These are phyloP conservation scores for Melipona bicolor DNA, from an alignment of 2,888 invertebrate species.

Conservation along the genomic window DNA sequence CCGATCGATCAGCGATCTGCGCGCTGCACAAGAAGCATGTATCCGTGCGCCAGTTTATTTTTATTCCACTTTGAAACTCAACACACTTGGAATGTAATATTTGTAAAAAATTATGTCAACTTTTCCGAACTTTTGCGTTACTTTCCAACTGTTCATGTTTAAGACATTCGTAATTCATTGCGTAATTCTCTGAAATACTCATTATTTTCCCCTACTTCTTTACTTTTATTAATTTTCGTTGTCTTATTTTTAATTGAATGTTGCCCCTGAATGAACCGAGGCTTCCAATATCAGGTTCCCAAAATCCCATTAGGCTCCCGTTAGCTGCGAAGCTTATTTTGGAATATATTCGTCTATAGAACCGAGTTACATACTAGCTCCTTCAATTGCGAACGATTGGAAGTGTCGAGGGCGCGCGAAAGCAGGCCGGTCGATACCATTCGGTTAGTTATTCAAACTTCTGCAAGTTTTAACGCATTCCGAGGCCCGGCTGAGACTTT, in stretches of 20 bases:
- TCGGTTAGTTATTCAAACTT: slow-evolving; percentile 45
- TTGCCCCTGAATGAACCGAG: background rate
- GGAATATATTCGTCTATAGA: background rate
- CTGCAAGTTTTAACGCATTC: slow-evolving; percentile 55
- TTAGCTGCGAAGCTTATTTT: background rate
- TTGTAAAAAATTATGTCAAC: background rate
- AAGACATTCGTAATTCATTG: background rate
- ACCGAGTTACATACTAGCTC: background rate
- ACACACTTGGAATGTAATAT: no score
- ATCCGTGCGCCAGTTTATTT: background rate
- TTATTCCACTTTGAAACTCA: no score
- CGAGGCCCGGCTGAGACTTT: slow-evolving; percentile 22
- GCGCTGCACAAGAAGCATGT: background rate
- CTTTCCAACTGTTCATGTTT: background rate
- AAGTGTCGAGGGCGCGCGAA: slow-evolving; percentile 28
- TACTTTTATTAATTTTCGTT: background rate
- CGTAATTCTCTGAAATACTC: background rate
- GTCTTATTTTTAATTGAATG: background rate
- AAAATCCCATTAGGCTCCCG: background rate
- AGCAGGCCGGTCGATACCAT: slow-evolving; percentile 52
- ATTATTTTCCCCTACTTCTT: background rate
- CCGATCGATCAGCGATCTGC: slow-evolving; percentile 12
- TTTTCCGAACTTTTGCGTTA: background rate
- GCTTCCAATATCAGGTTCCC: background rate
- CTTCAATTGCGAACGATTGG: slow-evolving; percentile 24